These are phyloP conservation scores for Sinelater perroti DNA, from an alignment of 2,888 invertebrate species.

Conservation along the genomic window DNA sequence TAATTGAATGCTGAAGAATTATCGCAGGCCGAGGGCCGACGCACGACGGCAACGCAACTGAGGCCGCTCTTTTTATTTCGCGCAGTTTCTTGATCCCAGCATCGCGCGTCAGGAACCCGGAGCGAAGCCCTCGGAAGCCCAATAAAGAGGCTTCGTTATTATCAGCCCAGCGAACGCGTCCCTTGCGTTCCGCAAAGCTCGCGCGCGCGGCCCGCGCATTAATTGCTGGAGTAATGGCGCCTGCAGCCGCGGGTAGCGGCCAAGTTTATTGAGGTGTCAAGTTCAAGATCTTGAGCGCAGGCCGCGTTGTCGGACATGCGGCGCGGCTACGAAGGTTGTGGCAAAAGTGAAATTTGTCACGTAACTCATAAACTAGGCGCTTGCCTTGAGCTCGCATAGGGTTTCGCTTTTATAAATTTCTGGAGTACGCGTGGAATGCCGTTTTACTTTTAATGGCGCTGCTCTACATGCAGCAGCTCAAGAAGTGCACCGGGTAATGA, in stretches of 20 bases:
- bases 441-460: too few relatives aligned
- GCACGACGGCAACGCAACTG: constrained; percentile 1
- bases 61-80: constrained; percentile 8
- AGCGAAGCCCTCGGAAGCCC: too few relatives aligned
- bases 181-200: too few relatives aligned
- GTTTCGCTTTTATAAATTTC: constrained; percentile 21
- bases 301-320: neutral
- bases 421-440: too few relatives aligned
- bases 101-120: too few relatives aligned
- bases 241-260: neutral
- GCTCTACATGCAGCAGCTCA: too few relatives aligned
- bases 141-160: too few relatives aligned
- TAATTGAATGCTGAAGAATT: constrained; percentile 13
- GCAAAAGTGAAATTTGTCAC: constrained; percentile 24
- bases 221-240: neutral
- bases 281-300: constrained; percentile 3
- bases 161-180: too few relatives aligned
- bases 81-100: constrained; percentile 13
- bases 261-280: constrained; percentile 15
- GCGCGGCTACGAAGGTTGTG: neutral
- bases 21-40: constrained; percentile 12
- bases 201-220: neutral
- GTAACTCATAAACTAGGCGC: constrained; percentile 16
- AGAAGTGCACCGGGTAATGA: too few relatives aligned
- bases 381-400: constrained; percentile 15